A percentile compares a stretch with the other conserved stretches of the same genome.
Evolutionary conservation across 2,888 invertebrate genomes (phyloP).

Genomic region (Hypolimnas misippus): DNA sequence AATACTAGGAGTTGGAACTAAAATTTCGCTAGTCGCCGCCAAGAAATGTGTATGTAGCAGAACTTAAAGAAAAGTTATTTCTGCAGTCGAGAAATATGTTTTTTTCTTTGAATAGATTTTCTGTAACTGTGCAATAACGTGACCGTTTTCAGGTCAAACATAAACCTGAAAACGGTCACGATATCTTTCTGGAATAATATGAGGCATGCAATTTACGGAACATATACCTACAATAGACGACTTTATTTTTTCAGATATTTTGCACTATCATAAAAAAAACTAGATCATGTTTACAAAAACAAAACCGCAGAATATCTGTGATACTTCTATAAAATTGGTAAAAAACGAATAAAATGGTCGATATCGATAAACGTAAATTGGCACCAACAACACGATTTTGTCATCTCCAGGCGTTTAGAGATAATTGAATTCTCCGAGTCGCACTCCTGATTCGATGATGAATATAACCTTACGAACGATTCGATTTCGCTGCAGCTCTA

Average conservation of each 20-base stretch:
- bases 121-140: not conserved
- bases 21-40: not conserved
- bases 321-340: not conserved
- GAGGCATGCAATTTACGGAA: not conserved
- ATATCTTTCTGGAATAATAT: not conserved
- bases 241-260: too few species aligned
- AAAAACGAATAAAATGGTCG: constrained; percentile 1
- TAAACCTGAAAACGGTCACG: too few species aligned
- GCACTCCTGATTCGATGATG: constrained; percentile 53
- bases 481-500: constrained; percentile 60
- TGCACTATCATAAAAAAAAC: too few species aligned
- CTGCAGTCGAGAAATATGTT: not conserved
- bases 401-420: constrained; percentile 65
- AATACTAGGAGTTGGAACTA: not conserved
- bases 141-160: not conserved
- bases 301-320: not conserved
- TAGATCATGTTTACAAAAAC: too few species aligned
- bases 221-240: not conserved
- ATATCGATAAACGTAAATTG: not conserved
- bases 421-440: constrained; percentile 67
- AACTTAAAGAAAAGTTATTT: constrained; percentile 5
- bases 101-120: not conserved
- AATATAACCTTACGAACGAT: constrained; percentile 67
- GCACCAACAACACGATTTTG: constrained; percentile 45
- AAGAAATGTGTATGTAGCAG: not conserved